These are phyloP conservation scores for Cordylochernes scorpioides DNA, from an alignment of 2,888 invertebrate genomes.

Conservation along the genomic window DNA sequence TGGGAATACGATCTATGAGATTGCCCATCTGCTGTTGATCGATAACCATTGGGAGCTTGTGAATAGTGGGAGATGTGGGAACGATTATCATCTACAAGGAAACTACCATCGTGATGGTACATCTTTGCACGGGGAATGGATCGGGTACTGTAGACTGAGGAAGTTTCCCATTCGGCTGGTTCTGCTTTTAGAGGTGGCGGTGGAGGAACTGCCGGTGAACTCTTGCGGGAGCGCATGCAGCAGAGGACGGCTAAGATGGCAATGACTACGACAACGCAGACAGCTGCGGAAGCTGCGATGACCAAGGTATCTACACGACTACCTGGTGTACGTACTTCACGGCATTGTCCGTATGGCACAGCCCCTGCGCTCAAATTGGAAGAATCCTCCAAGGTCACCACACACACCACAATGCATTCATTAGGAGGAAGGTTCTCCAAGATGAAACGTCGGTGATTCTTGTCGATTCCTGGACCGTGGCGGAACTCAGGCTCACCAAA, in stretches of 20 bases:
- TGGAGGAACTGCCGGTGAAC: constrained; percentile 12
- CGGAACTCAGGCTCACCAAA: constrained; percentile 73
- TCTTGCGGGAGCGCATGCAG: constrained; percentile 33
- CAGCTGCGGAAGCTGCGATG: constrained; percentile 69
- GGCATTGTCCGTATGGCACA: constrained; percentile 57
- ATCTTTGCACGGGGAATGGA: constrained; percentile 63
- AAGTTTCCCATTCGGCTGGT: constrained; percentile 44
- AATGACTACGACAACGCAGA: constrained; percentile 56
- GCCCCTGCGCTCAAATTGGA: constrained; percentile 29
- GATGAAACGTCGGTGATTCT: constrained; percentile 66
- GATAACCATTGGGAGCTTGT: constrained; percentile 3
- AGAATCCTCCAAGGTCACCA: constrained; percentile 61
- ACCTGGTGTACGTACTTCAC: constrained; percentile 32
- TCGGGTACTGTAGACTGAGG: constrained; percentile 66
- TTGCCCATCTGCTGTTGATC: constrained; percentile 46
- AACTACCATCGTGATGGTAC: constrained; percentile 28
- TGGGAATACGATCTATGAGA: constrained; percentile 68
- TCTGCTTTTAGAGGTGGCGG: constrained; percentile 23
- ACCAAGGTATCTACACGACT: constrained; percentile 65
- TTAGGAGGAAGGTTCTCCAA: constrained; percentile 69
- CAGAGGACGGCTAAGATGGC: constrained; percentile 69
- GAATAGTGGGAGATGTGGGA: constrained; percentile 2
- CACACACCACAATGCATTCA: constrained; percentile 80
- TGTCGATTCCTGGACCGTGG: constrained; percentile 61
- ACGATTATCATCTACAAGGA: constrained; percentile 34